These are phyloP conservation scores for Botia kubotai DNA, from an alignment of 2,797 vertebrate genomes.

Conservation along the genomic window DNA sequence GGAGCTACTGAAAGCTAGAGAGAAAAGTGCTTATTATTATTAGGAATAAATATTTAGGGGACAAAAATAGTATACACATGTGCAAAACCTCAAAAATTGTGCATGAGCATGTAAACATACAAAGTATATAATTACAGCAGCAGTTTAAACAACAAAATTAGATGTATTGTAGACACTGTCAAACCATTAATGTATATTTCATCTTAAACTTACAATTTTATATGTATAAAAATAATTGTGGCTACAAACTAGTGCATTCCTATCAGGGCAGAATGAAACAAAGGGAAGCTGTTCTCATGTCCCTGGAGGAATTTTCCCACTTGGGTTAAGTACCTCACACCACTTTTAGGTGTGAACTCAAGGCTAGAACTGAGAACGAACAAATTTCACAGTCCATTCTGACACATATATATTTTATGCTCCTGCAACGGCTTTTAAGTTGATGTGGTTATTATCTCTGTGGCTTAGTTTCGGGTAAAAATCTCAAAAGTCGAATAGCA, in stretches of 20 bases:
- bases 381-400: conserved; percentile 60
- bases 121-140: neutral
- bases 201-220: neutral
- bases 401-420: neutral
- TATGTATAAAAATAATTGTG: neutral
- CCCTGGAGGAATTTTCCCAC: conserved; percentile 18
- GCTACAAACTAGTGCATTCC: neutral
- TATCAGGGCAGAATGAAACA: neutral
- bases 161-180: neutral
- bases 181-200: neutral
- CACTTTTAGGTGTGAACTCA: conserved; percentile 28
- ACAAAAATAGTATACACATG: too few relatives aligned
- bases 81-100: too few relatives aligned
- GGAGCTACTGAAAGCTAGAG: neutral
- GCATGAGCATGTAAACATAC: too few relatives aligned
- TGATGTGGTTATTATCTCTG: neutral
- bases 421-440: neutral
- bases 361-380: conserved; percentile 64
- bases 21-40: neutral
- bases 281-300: conserved; percentile 60
- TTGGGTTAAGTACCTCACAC: neutral
- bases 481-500: neutral
- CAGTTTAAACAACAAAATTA: neutral
- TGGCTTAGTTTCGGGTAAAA: neutral
- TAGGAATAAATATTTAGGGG: too few relatives aligned